Base-by-base conservation (phyloP, 2,888 invertebrate genomes). In the Cataglyphis albicans region DNA sequence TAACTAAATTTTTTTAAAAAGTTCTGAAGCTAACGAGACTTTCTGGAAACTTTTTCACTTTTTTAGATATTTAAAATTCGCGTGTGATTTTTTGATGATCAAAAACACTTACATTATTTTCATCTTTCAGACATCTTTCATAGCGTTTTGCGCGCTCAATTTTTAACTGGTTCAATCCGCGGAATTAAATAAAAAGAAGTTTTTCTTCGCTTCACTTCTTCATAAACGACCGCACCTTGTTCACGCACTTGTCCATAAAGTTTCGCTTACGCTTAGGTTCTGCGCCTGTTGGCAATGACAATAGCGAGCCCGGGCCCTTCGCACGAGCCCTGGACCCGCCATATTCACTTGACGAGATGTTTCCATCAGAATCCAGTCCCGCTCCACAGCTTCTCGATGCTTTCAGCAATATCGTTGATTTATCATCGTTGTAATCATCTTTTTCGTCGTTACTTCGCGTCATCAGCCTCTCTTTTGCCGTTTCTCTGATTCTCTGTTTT, bases 181-280 rank as follows among this genome's bases (percentile, higher is more conserved):
- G 18, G 25, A 72, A 61, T 59, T 78, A 72, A 70, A 78, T 72
- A 72, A 78, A 32, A 59, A 78, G 25, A 59, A 82, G 44, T 82
- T 21, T 65, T 32, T 59, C 38, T 18, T 32, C 21, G 25, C 25
- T 55, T 90, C 86, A 93, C 85, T 93, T 93, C 83, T 92, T 92
- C 64, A 94, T 94, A 81, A 94, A 91, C 81, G 92, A 93, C 90
- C 93, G 92, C 90, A 94, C 92, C 80, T 94, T 94, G 82, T 93
- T 94, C 41, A 94, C 93, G 76, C 93, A 94, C 81, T 94, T 94
- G 96, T 98, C 98, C 96, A 98, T 97, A 94, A 98, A 98, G 95
- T 97, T 98, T 93, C 97, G 96, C 94, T 97, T 97, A 92, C 96
- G 95, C 94, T 97, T 97, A 10, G 95, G 96, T 91, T 96, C 96